Conservation (phyloP, 2,888 invertebrate species). For the Alitta virens region DNA sequence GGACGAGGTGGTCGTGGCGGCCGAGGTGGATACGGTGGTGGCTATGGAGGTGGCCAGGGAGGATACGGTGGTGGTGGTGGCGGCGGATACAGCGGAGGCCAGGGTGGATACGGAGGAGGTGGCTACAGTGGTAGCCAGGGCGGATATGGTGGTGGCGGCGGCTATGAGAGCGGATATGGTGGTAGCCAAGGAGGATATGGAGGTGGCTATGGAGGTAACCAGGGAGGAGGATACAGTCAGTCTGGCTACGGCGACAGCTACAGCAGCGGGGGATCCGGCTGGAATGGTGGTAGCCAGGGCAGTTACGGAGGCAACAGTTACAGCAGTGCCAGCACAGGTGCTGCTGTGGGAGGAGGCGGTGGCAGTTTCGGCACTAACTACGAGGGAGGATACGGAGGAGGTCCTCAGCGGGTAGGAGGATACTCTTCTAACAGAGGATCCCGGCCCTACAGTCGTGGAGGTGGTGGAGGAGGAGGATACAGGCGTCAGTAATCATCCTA, state of each 20-base stretch:
- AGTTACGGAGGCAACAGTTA: background rate
- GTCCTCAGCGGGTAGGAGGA: background rate
- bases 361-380: conserved; percentile 2
- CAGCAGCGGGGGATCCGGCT: background rate
- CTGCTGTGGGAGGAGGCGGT: background rate
- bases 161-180: background rate
- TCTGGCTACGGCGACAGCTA: no score
- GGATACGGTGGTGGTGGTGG: background rate
- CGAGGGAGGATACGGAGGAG: background rate
- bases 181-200: background rate
- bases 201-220: background rate
- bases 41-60: background rate
- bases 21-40: background rate
- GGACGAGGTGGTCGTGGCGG: background rate
- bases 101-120: background rate
- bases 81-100: no score
- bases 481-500: no score
- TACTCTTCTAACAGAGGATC: background rate
- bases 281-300: background rate
- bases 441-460: background rate
- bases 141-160: background rate
- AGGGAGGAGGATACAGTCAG: background rate
- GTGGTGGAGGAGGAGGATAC: no score
- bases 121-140: background rate
- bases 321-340: background rate